These are phyloP conservation scores for Tapirus indicus DNA, from an alignment of 2,797 vertebrate genomes.

Conservation along the genomic window DNA sequence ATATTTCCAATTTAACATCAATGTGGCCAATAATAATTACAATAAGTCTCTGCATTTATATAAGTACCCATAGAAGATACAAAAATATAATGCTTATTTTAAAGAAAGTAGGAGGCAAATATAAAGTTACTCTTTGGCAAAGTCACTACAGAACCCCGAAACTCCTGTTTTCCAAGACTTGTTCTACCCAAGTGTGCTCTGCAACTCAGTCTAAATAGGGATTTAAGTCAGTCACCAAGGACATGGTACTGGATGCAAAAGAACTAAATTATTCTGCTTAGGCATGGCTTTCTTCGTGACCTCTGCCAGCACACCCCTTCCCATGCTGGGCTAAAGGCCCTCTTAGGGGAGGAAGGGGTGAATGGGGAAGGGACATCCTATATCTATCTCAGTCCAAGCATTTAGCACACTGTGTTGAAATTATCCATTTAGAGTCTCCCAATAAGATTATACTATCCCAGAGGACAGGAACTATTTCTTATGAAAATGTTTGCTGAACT, in stretches of 20 bases:
- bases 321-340: neutral
- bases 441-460: neutral
- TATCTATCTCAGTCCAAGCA: neutral
- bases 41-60: neutral
- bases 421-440: neutral
- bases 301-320: neutral
- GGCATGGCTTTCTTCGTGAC: neutral
- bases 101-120: constrained; percentile 13
- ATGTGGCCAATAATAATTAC: neutral
- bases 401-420: neutral
- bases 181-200: neutral
- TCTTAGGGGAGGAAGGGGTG: neutral
- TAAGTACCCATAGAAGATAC: neutral
- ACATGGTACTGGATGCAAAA: neutral
- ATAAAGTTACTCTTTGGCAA: neutral
- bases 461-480: neutral
- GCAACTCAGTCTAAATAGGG: neutral
- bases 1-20: constrained; percentile 17
- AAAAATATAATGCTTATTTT: neutral
- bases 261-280: neutral
- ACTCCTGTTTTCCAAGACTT: neutral
- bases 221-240: neutral
- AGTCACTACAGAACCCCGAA: neutral
- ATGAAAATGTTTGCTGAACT: neutral
- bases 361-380: neutral